Base-by-base conservation (phyloP, 2,888 invertebrate genomes). In the Amphipoea oculea region DNA sequence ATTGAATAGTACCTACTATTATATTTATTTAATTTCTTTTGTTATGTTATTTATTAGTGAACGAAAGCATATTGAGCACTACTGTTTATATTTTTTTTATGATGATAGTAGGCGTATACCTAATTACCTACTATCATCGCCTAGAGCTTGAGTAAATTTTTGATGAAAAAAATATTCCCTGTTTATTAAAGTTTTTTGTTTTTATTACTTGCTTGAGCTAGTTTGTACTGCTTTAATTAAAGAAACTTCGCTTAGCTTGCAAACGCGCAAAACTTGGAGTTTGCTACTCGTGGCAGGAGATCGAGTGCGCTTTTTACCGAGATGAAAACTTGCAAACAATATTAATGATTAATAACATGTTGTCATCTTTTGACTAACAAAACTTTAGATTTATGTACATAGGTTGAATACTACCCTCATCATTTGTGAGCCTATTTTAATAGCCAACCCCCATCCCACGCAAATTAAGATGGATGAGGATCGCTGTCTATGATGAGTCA, bases 381-480 rank as follows among this genome's bases (percentile, higher is more conserved):
- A 54, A n/a, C n/a, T 57, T 54, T 3, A 45, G 42, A 54, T 63
- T 54, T 65, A 65, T 65, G 14, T 65, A n/a, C n/a, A n/a, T n/a
- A 29, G 40, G 65, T 65, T n/a, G 2, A 51, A 14, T 57, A 4
- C 36, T 17, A 78, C 29, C n/a, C 4, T 29, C 40, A 69, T 57
- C 12, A 68, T 48, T 17, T 67, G 45, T 57, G 11, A 78, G 36
- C 40, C n/a, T 57, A 57, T 29, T 45, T 65, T 40, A 65, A 65
- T 20, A 73, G 65, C 29, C 54, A 57, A 48, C 45, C 63, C 29
- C 48, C 20, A 51, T n/a, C 65, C 29, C 14, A 36, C 57, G 65
- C 48, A 48, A 57, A 66, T 74, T 20, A 74, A 81, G 65, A 57
- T 81, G 57, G 75, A 66, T 74, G 40, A 57, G 74, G 74, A 74